Conservation (phyloP, 2,888 invertebrate species). For the Aphrophora alni region DNA sequence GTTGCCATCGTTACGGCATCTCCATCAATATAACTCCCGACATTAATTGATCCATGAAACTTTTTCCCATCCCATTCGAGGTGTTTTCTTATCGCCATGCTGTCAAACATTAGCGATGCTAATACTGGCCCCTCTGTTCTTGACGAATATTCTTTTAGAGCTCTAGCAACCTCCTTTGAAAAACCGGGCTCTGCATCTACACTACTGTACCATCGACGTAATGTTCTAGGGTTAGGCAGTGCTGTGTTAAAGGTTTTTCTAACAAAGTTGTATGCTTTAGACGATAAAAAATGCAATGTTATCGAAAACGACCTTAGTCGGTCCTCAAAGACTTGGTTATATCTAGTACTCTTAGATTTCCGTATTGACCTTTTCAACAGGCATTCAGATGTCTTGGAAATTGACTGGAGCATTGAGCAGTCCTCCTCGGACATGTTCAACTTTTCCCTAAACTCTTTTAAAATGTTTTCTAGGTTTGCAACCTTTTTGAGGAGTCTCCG, state of each 20-base stretch:
- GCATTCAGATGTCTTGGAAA: background rate
- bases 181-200: conserved; percentile 53
- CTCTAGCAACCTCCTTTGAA: conserved; percentile 23
- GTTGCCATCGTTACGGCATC: conserved; percentile 8
- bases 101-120: conserved; percentile 27
- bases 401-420: too few species aligned
- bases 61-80: background rate
- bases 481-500: background rate
- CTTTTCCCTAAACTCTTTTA: too few species aligned
- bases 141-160: conserved; percentile 22
- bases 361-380: conserved; percentile 2
- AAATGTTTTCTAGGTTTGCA: too few species aligned
- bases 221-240: conserved; percentile 19
- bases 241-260: conserved; percentile 21
- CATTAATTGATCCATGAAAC: conserved; percentile 14
- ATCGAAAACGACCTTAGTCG: conserved; percentile 9
- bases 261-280: conserved; percentile 24
- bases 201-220: conserved; percentile 29
- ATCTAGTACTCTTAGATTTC: background rate
- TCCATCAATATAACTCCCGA: background rate
- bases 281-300: conserved; percentile 10
- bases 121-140: background rate
- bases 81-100: conserved; percentile 25
- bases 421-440: too few species aligned
- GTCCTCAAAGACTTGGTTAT: conserved; percentile 6